Percentiles rank a stretch among this genome's conserved stretches.
phyloP scores from a whole-genome alignment of 2,113 vertebrate genomes.

The Proteles cristata region DNA sequence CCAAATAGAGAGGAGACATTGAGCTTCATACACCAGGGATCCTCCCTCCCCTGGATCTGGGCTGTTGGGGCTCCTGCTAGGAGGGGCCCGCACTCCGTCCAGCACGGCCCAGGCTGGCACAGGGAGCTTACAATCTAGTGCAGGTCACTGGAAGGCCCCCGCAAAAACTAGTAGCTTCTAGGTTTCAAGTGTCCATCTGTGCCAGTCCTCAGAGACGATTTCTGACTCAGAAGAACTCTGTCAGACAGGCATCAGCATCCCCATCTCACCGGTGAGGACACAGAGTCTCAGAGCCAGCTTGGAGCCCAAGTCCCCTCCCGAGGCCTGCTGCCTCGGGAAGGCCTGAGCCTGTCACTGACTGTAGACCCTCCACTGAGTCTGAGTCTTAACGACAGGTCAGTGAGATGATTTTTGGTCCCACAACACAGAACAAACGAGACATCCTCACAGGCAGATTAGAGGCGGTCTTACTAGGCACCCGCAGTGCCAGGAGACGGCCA shows the following conservation, averaged over 20 bases:
- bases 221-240: background rate
- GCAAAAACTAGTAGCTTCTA: background rate
- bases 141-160: background rate
- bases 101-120: background rate
- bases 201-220: slow-evolving; percentile 4
- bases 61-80: background rate
- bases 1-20: background rate
- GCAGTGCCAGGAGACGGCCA: background rate
- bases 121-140: background rate
- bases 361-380: background rate
- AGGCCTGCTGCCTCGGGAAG: background rate
- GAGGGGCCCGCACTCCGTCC: background rate
- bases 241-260: background rate
- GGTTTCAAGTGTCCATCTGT: background rate
- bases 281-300: background rate
- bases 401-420: background rate
- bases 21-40: background rate
- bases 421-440: background rate
- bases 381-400: background rate
- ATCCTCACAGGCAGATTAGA: background rate
- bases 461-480: background rate
- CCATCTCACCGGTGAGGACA: background rate
- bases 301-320: background rate
- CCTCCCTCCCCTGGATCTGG: too few species aligned
- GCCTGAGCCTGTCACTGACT: background rate